Conservation (phyloP, 2,888 invertebrate genomes). For the Andricus quercusramuli region DNA sequence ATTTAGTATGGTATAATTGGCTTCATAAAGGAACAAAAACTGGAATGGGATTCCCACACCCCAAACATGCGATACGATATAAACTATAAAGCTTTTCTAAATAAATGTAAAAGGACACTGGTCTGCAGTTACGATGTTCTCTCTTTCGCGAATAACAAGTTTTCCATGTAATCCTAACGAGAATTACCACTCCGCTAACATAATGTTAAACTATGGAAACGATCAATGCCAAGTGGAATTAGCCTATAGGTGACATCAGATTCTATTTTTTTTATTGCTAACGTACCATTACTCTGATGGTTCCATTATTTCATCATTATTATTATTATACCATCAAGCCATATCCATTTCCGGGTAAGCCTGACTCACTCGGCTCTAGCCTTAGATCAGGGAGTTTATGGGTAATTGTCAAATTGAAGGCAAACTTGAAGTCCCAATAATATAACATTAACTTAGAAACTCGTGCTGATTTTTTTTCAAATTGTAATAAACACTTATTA, state of each 20-base stretch:
- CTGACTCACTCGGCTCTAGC: too few species aligned
- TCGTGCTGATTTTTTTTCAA: too few species aligned
- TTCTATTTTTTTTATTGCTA: background rate
- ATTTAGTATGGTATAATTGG: constrained; percentile 41
- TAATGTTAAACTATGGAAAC: constrained; percentile 24
- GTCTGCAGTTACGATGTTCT: constrained; percentile 1
- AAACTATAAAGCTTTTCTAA: constrained; percentile 25
- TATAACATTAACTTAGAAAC: too few species aligned
- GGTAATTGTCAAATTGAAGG: too few species aligned
- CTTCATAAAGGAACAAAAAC: constrained; percentile 32
- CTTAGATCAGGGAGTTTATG: too few species aligned
- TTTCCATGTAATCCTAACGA: constrained; percentile 56
- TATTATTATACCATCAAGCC: too few species aligned
- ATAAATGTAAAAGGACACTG: constrained; percentile 31
- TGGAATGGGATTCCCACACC: background rate
- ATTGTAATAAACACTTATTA: too few species aligned
- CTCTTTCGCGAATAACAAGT: constrained; percentile 51
- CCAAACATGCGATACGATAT: constrained; percentile 1
- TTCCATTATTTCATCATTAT: background rate
- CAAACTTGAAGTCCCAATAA: too few species aligned
- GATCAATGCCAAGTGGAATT: background rate
- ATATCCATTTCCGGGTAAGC: too few species aligned
- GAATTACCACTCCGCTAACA: constrained; percentile 51
- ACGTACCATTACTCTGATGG: background rate
- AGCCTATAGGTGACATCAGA: background rate